These are phyloP conservation scores for Leiothrix lutea DNA, from an alignment of 2,113 vertebrate species.

Conservation along the genomic window DNA sequence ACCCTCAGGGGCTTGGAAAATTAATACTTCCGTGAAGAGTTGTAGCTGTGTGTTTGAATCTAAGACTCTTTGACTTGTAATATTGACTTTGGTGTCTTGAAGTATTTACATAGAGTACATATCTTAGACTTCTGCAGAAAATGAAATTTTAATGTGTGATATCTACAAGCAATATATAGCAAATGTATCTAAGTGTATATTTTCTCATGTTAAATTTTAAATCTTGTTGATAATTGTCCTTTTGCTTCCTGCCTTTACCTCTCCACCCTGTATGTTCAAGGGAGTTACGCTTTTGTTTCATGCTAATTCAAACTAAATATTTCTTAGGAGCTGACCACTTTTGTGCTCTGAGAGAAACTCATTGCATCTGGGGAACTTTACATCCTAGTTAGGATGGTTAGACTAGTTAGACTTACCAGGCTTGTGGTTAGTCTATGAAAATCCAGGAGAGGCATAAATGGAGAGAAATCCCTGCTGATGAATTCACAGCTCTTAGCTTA, in stretches of 20 bases:
- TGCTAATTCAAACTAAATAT: neutral
- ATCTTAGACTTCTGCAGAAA: neutral
- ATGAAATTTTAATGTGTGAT: neutral
- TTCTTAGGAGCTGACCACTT: neutral
- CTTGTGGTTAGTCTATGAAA: neutral
- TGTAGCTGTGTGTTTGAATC: neutral
- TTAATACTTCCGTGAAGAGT: neutral
- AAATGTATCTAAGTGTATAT: neutral
- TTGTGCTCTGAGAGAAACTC: neutral
- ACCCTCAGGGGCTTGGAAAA: neutral
- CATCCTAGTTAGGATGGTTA: neutral
- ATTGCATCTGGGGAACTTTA: neutral
- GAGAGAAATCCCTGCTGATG: neutral
- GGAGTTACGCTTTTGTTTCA: neutral
- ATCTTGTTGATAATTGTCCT: neutral
- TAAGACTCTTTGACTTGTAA: neutral
- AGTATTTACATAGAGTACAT: neutral
- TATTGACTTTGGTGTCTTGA: neutral
- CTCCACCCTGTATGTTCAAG: fast-evolving
- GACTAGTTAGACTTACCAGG: no score
- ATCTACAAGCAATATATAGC: neutral
- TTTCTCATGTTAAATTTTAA: neutral
- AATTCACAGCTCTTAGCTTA: neutral
- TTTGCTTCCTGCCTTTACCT: neutral
- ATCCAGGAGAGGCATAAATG: neutral